These are phyloP conservation scores for Lagopus muta DNA, from an alignment of 2,113 vertebrate genomes.

Conservation along the genomic window DNA sequence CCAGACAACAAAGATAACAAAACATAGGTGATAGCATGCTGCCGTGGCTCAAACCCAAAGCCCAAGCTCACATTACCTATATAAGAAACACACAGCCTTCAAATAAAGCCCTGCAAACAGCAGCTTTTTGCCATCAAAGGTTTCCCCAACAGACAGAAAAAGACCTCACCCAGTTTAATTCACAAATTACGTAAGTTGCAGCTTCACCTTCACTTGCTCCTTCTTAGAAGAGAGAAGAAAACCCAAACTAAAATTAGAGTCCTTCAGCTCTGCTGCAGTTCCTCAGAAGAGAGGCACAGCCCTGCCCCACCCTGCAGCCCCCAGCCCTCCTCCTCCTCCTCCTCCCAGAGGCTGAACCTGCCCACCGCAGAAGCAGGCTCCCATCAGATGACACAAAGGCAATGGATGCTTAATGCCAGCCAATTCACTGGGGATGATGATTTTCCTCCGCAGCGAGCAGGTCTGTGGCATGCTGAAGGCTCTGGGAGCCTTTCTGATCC, in stretches of 20 bases:
- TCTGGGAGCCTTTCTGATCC: not conserved
- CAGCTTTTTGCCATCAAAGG: not conserved
- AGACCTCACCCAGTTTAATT: not conserved
- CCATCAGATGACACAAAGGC: not conserved
- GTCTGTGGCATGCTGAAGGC: not conserved
- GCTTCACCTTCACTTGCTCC: slow-evolving; percentile 20
- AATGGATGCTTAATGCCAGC: not conserved
- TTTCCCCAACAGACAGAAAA: not conserved
- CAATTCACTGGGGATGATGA: rapidly evolving
- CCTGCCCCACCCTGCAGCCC: slow-evolving; percentile 78
- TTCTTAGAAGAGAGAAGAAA: slow-evolving; percentile 16
- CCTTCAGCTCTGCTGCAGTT: slow-evolving; percentile 46
- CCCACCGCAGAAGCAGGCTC: slow-evolving; percentile 7
- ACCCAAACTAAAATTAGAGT: not conserved
- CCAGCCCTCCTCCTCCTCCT: not conserved
- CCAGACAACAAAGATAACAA: not conserved
- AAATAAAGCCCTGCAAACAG: not conserved
- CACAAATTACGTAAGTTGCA: not conserved
- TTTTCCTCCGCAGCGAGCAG: slow-evolving; percentile 8
- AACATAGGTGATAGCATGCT: rapidly evolving
- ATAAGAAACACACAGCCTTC: not conserved
- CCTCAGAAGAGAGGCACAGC: slow-evolving; percentile 26
- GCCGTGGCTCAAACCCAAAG: not conserved
- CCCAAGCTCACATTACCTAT: not conserved
- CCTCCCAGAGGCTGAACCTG: slow-evolving; percentile 7